These are phyloP conservation scores for Andrena minutula DNA, from an alignment of 2,888 invertebrate species.

Conservation along the genomic window DNA sequence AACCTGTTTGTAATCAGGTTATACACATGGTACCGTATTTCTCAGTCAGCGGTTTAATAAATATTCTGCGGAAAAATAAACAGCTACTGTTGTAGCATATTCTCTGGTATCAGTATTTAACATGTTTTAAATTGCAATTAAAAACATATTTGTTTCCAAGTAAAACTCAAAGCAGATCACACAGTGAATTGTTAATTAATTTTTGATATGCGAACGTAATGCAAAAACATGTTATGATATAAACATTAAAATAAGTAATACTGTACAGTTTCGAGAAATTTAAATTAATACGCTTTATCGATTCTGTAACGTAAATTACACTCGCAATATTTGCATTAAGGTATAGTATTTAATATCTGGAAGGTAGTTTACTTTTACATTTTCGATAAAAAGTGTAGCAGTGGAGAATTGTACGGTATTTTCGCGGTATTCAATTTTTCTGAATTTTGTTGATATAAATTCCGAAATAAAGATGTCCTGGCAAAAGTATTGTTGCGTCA, in stretches of 20 bases:
- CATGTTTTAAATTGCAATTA: background rate
- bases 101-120: slow-evolving; percentile 8
- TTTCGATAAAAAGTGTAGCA: background rate
- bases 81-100: background rate
- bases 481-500: background rate
- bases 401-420: background rate
- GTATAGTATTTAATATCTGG: too few relatives aligned
- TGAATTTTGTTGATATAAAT: background rate
- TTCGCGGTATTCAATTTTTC: background rate
- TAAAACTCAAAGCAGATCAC: too few relatives aligned
- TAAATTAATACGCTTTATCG: too few relatives aligned
- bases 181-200: too few relatives aligned
- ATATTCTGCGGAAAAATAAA: slow-evolving; percentile 18
- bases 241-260: too few relatives aligned
- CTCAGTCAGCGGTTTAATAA: slow-evolving; percentile 3
- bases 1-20: background rate
- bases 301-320: too few relatives aligned
- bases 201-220: too few relatives aligned
- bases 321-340: too few relatives aligned
- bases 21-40: background rate
- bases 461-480: background rate
- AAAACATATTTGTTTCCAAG: too few relatives aligned
- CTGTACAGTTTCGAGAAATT: too few relatives aligned
- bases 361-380: background rate
- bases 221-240: too few relatives aligned